Base-by-base conservation (phyloP, 2,797 vertebrate species). In the Rhynchonycteris naso region DNA sequence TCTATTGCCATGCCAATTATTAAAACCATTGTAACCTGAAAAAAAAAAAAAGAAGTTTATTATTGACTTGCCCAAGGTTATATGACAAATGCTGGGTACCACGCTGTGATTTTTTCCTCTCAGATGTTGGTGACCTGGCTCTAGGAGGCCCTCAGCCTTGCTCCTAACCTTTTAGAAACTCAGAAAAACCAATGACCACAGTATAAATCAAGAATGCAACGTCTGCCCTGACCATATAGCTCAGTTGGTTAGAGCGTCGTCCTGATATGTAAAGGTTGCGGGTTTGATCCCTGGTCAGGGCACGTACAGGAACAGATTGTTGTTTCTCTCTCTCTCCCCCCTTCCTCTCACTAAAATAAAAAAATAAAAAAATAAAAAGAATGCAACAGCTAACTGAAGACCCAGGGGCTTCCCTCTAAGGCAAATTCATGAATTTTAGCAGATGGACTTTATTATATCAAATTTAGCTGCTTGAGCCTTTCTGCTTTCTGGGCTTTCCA, bases 401-500 rank as follows among this genome's bases (percentile, higher is more conserved):
- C 33, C 78, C 30, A 83, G 50, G 7, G 33, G 35, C n/a, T 63
- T 33, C 22, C 13, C 85, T 35, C 1, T 38, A 43, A 43, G 19
- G 28, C 74, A 81, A 86, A 63, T 61, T n/a, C 65, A 33, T 22
- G 52, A 35, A 26, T 72, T 92, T 93, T 22, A 81, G 71, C 58
- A 66, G 80, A 58, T n/a, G 18, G 81, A 52, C 82, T 87, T 68
- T 54, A 68, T 79, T 87, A 38, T 9, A 80, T 66, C 52, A 52
- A 79, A 21, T 52, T 69, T 38, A 58, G 22, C 43, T 79, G 22
- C 50, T 86, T 4, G 1, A 33, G 50, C 43, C 83, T 94, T 65
- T 65, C 75, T n/a, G 47, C 58, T 71, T 91, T 52, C 81, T 86
- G 72, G 18, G 28, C 61, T 96, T 93, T 38, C 82, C 18, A 95